Evolutionary conservation across 1,140 invertebrate genomes (phyloP).

Genomic region (Hypothenemus hampei): DNA sequence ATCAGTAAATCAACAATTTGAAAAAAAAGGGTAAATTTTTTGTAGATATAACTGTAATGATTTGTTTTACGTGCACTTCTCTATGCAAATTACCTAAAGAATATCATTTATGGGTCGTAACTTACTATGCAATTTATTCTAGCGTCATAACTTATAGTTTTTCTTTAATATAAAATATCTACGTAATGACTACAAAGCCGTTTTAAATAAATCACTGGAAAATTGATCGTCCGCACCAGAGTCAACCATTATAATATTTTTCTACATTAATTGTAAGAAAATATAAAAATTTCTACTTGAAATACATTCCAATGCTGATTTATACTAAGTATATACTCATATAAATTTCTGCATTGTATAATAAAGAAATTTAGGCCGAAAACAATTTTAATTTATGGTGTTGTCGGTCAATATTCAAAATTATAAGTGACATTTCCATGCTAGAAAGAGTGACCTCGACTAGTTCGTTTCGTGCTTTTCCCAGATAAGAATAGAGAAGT

Average conservation of each 20-base stretch:
- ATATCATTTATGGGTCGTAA: conserved; percentile 1
- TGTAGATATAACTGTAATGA: too few species aligned
- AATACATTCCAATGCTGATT: too few species aligned
- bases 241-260: too few species aligned
- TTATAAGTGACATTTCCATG: conserved; percentile 26
- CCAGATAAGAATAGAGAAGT: conserved; percentile 27
- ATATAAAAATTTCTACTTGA: too few species aligned
- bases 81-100: background rate
- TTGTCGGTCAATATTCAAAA: conserved; percentile 3
- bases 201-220: conserved; percentile 21
- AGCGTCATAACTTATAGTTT: conserved; percentile 15
- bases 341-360: too few species aligned
- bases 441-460: conserved; percentile 25
- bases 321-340: too few species aligned
- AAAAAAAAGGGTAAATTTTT: conserved; percentile 2
- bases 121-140: conserved; percentile 4
- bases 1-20: conserved; percentile 2
- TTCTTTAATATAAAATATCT: conserved; percentile 19
- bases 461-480: conserved; percentile 25
- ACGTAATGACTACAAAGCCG: conserved; percentile 10
- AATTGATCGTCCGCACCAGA: background rate
- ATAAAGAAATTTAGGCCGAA: too few species aligned
- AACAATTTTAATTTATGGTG: too few species aligned
- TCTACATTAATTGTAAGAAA: too few species aligned
- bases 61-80: too few species aligned